These are phyloP conservation scores for Bhutanitis thaidina DNA, from an alignment of 2,888 invertebrate genomes.

Conservation along the genomic window DNA sequence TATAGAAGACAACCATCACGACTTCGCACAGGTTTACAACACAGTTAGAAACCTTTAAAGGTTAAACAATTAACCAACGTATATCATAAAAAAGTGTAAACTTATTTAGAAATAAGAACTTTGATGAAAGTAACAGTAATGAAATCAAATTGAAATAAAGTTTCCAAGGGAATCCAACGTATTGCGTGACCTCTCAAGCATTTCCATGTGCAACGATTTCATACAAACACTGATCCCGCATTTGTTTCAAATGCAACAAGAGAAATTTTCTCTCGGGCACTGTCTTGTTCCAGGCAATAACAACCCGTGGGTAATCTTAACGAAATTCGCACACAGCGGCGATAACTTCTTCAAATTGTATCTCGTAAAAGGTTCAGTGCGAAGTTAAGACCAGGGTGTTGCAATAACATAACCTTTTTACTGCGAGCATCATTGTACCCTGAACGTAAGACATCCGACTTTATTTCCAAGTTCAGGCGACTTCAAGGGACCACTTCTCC, in stretches of 20 bases:
- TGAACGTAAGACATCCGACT: neutral
- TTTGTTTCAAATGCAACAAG: neutral
- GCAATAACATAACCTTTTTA: constrained; percentile 3
- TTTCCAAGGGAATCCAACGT: too few relatives aligned
- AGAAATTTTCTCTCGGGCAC: neutral
- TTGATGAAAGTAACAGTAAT: too few relatives aligned
- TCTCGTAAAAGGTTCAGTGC: constrained; percentile 1
- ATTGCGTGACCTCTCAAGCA: too few relatives aligned
- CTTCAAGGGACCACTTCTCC: neutral
- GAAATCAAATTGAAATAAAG: too few relatives aligned
- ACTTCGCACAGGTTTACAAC: too few relatives aligned
- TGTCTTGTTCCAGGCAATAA: neutral
- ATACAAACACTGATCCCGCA: neutral
- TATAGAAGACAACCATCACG: too few relatives aligned
- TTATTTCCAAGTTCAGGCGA: neutral
- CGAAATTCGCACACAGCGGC: neutral
- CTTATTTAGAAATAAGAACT: too few relatives aligned
- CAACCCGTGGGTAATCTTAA: neutral
- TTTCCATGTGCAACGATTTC: neutral
- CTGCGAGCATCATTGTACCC: neutral
- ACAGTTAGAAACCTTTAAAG: too few relatives aligned
- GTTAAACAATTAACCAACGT: too few relatives aligned
- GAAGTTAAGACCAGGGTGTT: neutral
- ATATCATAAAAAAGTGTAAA: too few relatives aligned
- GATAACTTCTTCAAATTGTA: constrained; percentile 1